phyloP scores from a whole-genome alignment of 1,140 invertebrate species.

The Bombus pyrosoma region DNA sequence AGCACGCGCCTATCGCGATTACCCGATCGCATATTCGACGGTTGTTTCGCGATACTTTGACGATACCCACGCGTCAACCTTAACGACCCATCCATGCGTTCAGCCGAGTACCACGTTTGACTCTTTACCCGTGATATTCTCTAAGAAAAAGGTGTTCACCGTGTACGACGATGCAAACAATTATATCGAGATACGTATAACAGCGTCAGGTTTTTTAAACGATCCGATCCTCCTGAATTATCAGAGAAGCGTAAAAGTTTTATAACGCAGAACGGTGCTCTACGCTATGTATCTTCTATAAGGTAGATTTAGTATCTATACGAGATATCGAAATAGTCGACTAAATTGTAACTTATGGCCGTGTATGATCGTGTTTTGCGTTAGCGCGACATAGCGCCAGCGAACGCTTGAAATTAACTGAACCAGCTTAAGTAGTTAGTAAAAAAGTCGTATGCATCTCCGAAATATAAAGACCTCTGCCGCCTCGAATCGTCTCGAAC shows the following conservation, averaged over 20 bases:
- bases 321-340: too few relatives aligned
- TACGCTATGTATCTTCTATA: neutral
- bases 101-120: neutral
- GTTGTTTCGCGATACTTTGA: constrained; percentile 4
- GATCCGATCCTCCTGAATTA: neutral
- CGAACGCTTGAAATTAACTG: neutral
- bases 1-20: constrained; percentile 17
- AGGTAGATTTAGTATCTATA: neutral
- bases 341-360: too few relatives aligned
- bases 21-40: neutral
- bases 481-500: neutral
- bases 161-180: neutral
- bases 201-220: neutral
- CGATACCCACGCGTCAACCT: neutral
- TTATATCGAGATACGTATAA: neutral
- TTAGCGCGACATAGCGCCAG: too few relatives aligned
- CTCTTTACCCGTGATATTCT: neutral
- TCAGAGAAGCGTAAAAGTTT: neutral
- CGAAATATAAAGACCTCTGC: neutral
- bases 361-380: neutral
- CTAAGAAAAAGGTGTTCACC: neutral
- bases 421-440: neutral
- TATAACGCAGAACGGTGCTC: neutral
- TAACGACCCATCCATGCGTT: neutral
- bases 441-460: fast-evolving